These are phyloP conservation scores for Donacobius atricapilla DNA, from an alignment of 2,113 vertebrate species.

Conservation along the genomic window DNA sequence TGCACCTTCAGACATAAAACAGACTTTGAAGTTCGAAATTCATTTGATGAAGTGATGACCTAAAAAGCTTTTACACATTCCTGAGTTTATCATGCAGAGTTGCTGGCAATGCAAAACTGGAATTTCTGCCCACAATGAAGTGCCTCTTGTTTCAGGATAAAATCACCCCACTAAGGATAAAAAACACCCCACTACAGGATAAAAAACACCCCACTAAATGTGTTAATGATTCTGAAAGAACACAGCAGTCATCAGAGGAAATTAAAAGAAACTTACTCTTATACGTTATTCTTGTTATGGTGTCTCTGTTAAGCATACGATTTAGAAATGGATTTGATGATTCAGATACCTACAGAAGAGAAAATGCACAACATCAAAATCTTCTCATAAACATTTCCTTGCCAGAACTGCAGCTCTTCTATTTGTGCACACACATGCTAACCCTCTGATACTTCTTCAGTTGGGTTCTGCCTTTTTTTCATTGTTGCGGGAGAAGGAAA, in stretches of 20 bases:
- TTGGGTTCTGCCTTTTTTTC: background rate
- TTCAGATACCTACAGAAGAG: conserved; percentile 86
- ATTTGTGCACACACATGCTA: background rate
- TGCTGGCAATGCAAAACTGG: background rate
- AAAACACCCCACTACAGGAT: too few species aligned
- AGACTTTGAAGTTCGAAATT: background rate
- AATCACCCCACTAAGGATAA: too few species aligned
- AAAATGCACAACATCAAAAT: background rate
- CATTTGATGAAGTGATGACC: background rate
- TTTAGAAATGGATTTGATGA: conserved; percentile 97
- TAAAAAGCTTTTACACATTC: background rate
- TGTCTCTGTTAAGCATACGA: conserved; percentile 99
- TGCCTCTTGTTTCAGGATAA: background rate
- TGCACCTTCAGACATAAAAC: background rate
- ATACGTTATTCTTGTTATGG: conserved; percentile 99
- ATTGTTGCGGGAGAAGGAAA: background rate
- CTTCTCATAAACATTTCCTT: background rate
- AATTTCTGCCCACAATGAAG: background rate
- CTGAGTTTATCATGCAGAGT: background rate
- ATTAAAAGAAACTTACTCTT: conserved; percentile 88
- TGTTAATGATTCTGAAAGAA: background rate
- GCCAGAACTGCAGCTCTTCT: background rate
- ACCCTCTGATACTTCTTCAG: background rate
- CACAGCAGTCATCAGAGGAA: background rate
- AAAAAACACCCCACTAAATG: too few species aligned